These are phyloP conservation scores for Tylochromis polylepis DNA, from an alignment of 2,113 vertebrate species.

Conservation along the genomic window DNA sequence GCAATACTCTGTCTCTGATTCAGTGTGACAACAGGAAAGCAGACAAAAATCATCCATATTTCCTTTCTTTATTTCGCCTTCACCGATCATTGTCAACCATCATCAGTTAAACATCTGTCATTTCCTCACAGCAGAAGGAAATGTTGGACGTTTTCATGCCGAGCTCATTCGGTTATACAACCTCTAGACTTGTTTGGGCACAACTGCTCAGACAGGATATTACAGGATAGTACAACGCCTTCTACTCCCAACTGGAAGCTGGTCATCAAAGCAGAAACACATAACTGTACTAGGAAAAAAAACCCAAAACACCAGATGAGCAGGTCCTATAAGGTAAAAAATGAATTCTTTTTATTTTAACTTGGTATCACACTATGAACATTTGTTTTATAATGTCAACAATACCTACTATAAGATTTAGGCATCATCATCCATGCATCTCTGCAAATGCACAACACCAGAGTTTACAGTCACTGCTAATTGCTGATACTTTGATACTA, in stretches of 20 bases:
- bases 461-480: neutral
- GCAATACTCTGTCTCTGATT: neutral
- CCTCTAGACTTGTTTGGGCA: slow-evolving; percentile 26
- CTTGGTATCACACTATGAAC: neutral
- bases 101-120: slow-evolving; percentile 47
- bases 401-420: neutral
- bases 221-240: slow-evolving; percentile 14
- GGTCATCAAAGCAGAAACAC: slow-evolving; percentile 4
- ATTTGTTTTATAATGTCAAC: neutral
- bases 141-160: neutral
- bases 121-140: neutral
- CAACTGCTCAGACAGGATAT: slow-evolving; percentile 32
- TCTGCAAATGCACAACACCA: neutral
- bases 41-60: neutral
- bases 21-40: neutral
- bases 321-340: neutral
- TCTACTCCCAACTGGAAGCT: slow-evolving; percentile 7
- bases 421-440: neutral
- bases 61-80: slow-evolving; percentile 9
- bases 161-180: neutral
- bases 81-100: slow-evolving; percentile 3
- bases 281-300: neutral
- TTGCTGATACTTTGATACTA: neutral
- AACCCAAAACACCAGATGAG: neutral
- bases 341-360: neutral